Evolutionary conservation across 2,888 invertebrate genomes (phyloP), one percentile per base, ranked within the genome.

Genomic region (Lasioglossum malachurum): DNA sequence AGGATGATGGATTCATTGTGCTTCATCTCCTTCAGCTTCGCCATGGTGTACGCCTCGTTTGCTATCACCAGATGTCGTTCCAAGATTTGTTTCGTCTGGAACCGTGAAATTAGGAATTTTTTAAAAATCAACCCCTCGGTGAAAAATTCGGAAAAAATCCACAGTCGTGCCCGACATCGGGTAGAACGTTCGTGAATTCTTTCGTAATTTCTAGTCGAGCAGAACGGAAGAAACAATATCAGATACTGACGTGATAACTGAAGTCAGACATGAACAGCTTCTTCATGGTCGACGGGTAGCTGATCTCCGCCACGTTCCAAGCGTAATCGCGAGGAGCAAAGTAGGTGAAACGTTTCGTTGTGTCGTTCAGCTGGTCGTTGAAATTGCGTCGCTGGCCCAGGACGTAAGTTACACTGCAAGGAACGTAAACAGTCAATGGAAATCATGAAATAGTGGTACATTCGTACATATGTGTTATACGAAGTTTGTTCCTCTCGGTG

Each of bases 251-350:
- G 75, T 91, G 91, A 69, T 98, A 98, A 86, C 97, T 96, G 94
- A 97, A 98, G 88, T 97, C 97, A 87, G 97, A 96, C 97, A 97
- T 97, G 94, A 98, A 98, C 72, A 99, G 96, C 93, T 98, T 98
- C 95, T 98, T 98, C 95, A 97, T 97, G 23, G 97, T 97, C 7
- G 98, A 98, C 10, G 98, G 98, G 92, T 97, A 97, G 89, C 96
- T 96, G 80, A 97, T 96, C 94, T 97, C 97, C 90, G 98, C 97
- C 92, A 97, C 97, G 76, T 97, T 96, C 99, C 99, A 99, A 78
- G 98, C 99, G 93, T 97, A 97, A 94, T 99, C 98, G 57, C 98
- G 97, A 0, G 99, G 99, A 16, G 98, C 98, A 94, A 99, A 99
- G 95, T 98, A 98, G 1, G 99, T 99, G 95, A 97, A 99, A 80